phyloP scores from a whole-genome alignment of 2,797 vertebrate genomes.

The Oryzias sinensis region DNA sequence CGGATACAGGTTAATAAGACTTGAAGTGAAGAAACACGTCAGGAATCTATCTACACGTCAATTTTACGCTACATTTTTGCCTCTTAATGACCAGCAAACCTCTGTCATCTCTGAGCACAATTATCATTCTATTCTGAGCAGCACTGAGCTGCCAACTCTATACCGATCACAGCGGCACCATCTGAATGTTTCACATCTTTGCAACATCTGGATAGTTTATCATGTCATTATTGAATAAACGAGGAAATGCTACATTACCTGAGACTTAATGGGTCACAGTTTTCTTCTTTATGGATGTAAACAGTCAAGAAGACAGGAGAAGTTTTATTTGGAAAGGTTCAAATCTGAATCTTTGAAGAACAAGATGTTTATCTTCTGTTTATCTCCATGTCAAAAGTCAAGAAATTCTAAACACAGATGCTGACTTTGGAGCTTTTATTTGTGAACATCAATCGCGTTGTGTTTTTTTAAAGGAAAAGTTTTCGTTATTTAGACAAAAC shows the following conservation, averaged over 20 bases:
- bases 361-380: too few relatives aligned
- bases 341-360: too few relatives aligned
- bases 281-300: conserved; percentile 19
- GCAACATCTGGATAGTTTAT: conserved; percentile 4
- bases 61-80: not conserved
- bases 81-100: conserved; percentile 14
- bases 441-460: too few relatives aligned
- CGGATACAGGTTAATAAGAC: conserved; percentile 13
- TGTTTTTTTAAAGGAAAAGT: too few relatives aligned
- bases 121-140: not conserved
- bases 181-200: conserved; percentile 33
- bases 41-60: conserved; percentile 3
- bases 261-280: not conserved
- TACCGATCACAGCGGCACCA: not conserved
- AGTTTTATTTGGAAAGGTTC: too few relatives aligned
- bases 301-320: conserved; percentile 59
- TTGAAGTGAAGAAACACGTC: conserved; percentile 1
- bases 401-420: too few relatives aligned
- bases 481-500: too few relatives aligned
- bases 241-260: conserved; percentile 8
- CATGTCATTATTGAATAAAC: conserved; percentile 4
- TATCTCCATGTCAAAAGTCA: too few relatives aligned
- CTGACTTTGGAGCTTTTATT: too few relatives aligned
- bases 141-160: conserved; percentile 10
- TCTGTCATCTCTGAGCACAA: conserved; percentile 5